Evolutionary conservation across 2,888 invertebrate species (phyloP), one percentile per base, ranked within the genome.

Genomic region (Branchellion lobata): DNA sequence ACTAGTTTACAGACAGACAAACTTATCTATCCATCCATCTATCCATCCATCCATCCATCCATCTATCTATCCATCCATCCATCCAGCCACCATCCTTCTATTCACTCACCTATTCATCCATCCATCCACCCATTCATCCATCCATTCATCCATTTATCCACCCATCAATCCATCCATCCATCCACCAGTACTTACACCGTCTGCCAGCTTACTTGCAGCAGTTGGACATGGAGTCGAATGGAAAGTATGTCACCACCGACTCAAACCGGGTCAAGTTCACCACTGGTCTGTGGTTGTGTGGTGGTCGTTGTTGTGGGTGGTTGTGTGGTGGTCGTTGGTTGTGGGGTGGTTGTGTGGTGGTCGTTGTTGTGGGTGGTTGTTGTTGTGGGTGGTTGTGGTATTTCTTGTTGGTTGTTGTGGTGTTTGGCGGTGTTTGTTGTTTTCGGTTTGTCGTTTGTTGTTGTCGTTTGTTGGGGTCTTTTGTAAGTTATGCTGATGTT

Each of bases 171-270:
- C 8, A 57, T n/a, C 61, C 61, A 57, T 14, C 40, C 40, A 5
- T 8, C 40, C 5, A 40, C 40, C 83, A 89, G 88, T 97, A 99
- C 88, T 88, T 99, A 85, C 99, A 99, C 88, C 92, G 98, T 87
- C 98, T 99, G 89, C 95, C 99, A 14, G 98, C 99, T 24, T 99
- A 99, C 88, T 98, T 99, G 90, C 99, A 99, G 89, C 99, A 99
- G 89, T 97, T 97, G 1, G 98, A 98, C 86, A 98, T 99, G 99
- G 99, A 99, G 88, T 96, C 96, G 83, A 99, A 99, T 88, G 99
- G 99, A 82, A 99, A 99, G 89, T 91, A 88, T 85, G 90, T 90
- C 0, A 90, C 89, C 0, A 85, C 88, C 68, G 86, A 83, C 82
- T 90, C 90, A 1, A 81, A 85, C 40, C 84, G 85, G 18, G 90